Base-by-base conservation (phyloP, 1,140 invertebrate genomes). In the Bombus impatiens region DNA sequence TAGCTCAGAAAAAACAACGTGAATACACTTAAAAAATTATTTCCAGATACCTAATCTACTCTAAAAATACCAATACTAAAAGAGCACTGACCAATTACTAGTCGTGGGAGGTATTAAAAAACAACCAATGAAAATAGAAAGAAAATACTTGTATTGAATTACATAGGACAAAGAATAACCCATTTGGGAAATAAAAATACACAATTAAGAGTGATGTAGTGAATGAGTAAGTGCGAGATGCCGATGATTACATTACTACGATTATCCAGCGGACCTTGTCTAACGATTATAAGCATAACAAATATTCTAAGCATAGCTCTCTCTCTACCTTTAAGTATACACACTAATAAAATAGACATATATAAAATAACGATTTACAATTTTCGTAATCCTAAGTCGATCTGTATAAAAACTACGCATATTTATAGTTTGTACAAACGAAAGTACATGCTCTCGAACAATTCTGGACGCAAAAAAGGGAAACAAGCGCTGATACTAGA, bases 61-160 rank as follows among this genome's bases (percentile, higher is more conserved):
- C 74, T 83, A 84, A 78, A 42, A 40, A n/a, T 44, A 37, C 32
- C n/a, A 47, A 47, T n/a, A 77, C 47, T 53, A 79, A 83, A 79
- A 75, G 44, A 70, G 80, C 72, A 82, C 71, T 88, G 74, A 53
- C 68, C 87, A 88, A 90, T 83, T 88, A 87, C 47, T 89, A 90
- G 88, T 86, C 88, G 88, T 89, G 91, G 91, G 91, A 91, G 89
- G 88, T 87, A 86, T 91, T 86, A 90, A 87, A 82, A 88, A 90
- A 92, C 84, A 86, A 91, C 91, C 86, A 87, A 91, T 90, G 37
- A 71, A 77, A 87, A 86, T 88, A 92, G 92, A 93, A 94, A 94
- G 92, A 93, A 93, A 93, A 93, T 94, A 93, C 92, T 92, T 78
- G 81, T 87, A 84, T 84, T 84, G 77, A 47, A 62, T 80, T 71